phyloP scores from a whole-genome alignment of 2,797 vertebrate genomes.

The Hippoglossus hippoglossus region DNA sequence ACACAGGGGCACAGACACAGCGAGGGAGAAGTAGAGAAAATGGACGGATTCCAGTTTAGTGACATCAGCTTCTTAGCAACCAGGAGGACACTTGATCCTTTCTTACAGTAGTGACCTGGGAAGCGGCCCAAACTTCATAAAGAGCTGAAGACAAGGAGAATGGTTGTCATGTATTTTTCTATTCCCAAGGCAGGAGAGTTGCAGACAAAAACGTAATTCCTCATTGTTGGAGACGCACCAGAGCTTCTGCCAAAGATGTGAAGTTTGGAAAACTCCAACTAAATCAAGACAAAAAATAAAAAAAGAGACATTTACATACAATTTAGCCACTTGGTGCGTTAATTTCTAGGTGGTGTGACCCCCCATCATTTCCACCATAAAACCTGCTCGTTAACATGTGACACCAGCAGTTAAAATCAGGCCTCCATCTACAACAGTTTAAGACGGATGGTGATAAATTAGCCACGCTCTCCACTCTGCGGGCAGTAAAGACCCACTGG shows the following conservation, averaged over 20 bases:
- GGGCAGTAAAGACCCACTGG: slow-evolving; percentile 52
- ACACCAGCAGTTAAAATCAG: slow-evolving; percentile 66
- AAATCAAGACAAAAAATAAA: neutral
- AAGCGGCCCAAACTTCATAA: slow-evolving; percentile 50
- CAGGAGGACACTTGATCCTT: slow-evolving; percentile 53
- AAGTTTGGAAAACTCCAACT: neutral
- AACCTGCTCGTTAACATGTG: slow-evolving; percentile 67
- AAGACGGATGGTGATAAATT: slow-evolving; percentile 67
- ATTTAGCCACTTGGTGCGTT: slow-evolving; percentile 26
- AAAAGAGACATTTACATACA: slow-evolving; percentile 7
- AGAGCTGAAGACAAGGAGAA: slow-evolving; percentile 38
- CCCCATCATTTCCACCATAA: slow-evolving; percentile 61
- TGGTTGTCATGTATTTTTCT: slow-evolving; percentile 35
- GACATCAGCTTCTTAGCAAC: slow-evolving; percentile 68
- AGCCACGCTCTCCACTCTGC: slow-evolving; percentile 36
- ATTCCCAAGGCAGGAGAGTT: slow-evolving; percentile 9
- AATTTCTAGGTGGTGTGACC: slow-evolving; percentile 55
- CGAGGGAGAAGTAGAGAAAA: slow-evolving; percentile 31
- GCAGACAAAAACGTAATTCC: slow-evolving; percentile 5
- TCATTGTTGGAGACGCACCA: too few species aligned
- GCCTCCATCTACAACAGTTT: slow-evolving; percentile 52
- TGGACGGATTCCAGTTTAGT: slow-evolving; percentile 61
- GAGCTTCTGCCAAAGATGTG: neutral
- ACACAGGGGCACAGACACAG: slow-evolving; percentile 21
- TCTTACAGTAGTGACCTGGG: slow-evolving; percentile 64